These are phyloP conservation scores for Mythimna ferrago DNA, from an alignment of 2,888 invertebrate species.

Conservation along the genomic window DNA sequence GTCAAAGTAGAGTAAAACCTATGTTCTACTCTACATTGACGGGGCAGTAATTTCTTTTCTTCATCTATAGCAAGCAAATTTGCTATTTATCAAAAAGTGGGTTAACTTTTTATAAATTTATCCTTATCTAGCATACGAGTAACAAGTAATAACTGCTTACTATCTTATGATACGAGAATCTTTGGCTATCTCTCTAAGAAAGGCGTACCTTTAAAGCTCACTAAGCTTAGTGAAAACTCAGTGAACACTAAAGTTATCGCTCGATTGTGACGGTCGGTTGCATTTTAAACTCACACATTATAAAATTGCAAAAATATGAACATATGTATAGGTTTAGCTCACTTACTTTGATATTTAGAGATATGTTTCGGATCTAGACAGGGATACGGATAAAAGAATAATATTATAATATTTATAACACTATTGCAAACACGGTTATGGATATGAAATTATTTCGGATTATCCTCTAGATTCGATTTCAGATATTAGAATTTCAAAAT, in stretches of 20 bases:
- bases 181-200: neutral
- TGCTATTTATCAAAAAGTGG: too few species aligned
- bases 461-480: too few species aligned
- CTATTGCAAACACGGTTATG: too few species aligned
- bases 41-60: conserved; percentile 41
- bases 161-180: conserved; percentile 12
- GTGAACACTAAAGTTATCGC: conserved; percentile 51
- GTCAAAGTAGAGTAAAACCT: too few species aligned
- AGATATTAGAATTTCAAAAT: too few species aligned
- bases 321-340: neutral
- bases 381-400: too few species aligned
- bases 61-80: conserved; percentile 22
- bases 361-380: too few species aligned
- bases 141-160: neutral
- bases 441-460: too few species aligned
- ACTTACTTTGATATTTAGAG: neutral
- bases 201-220: conserved; percentile 26
- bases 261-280: conserved; percentile 42
- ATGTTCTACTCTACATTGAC: neutral
- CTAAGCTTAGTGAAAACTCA: conserved; percentile 38
- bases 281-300: conserved; percentile 39
- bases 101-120: conserved; percentile 5
- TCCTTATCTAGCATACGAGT: conserved; percentile 32
- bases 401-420: too few species aligned
- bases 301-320: conserved; percentile 26